A percentile compares a stretch with the other conserved stretches of the same genome.
Conservation (phyloP, 2,797 vertebrate species). For the Rhinichthys osculus region DNA sequence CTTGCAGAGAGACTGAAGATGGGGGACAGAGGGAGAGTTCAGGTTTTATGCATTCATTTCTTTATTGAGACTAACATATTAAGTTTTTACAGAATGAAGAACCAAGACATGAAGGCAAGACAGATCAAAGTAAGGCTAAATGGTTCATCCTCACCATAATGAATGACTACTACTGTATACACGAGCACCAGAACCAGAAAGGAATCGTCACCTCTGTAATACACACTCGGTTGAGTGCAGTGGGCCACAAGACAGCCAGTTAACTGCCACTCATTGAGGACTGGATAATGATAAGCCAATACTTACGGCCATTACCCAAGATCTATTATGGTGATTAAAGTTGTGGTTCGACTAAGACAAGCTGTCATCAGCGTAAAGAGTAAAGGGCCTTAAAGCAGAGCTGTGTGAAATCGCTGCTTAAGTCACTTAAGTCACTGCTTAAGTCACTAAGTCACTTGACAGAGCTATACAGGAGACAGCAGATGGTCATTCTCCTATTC, state of each 20-base stretch:
- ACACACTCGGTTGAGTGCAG: background rate
- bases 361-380: constrained; percentile 16
- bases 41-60: background rate
- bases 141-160: background rate
- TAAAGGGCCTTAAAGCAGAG: constrained; percentile 15
- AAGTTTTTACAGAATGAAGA: background rate
- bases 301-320: background rate
- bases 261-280: background rate
- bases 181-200: background rate
- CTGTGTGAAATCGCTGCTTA: constrained; percentile 51
- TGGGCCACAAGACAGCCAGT: background rate
- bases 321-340: background rate
- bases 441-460: background rate
- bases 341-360: background rate
- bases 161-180: background rate
- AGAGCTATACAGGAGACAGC: constrained; percentile 24
- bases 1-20: constrained; percentile 86
- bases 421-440: constrained; percentile 23
- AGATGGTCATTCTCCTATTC: constrained; percentile 49
- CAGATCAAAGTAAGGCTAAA: background rate
- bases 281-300: background rate
- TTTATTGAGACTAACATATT: constrained; percentile 3
- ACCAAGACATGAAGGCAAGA: background rate
- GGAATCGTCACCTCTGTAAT: background rate
- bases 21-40: background rate